phyloP scores from a whole-genome alignment of 2,888 invertebrate species.

The Hyppa rectilinea region DNA sequence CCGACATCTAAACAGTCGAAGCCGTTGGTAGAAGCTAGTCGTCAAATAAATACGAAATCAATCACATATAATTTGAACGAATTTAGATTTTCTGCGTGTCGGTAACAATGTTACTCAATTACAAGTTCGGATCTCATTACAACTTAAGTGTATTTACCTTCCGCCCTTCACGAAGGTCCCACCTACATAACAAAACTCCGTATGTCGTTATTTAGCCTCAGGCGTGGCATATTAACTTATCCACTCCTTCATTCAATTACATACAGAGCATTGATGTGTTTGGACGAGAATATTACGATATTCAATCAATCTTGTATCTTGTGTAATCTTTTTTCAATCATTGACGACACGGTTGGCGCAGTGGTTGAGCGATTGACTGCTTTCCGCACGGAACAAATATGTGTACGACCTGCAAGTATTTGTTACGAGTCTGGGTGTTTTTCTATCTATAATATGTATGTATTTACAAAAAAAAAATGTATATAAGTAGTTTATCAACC shows the following conservation, averaged over 20 bases:
- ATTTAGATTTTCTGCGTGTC: neutral
- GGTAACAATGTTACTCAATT: neutral
- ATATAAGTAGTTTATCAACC: too few relatives aligned
- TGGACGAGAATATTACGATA: conserved; percentile 18
- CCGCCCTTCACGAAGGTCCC: too few relatives aligned
- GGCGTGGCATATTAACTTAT: conserved; percentile 30
- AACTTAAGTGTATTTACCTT: neutral
- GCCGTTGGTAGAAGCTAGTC: too few relatives aligned
- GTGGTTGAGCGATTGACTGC: too few relatives aligned
- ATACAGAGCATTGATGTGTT: conserved; percentile 37
- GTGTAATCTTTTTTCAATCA: too few relatives aligned
- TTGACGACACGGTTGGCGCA: too few relatives aligned
- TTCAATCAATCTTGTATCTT: neutral
- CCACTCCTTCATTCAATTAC: conserved; percentile 57
- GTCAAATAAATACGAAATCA: neutral
- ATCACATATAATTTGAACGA: neutral
- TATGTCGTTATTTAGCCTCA: conserved; percentile 15
- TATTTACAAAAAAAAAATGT: too few relatives aligned
- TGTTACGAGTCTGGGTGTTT: too few relatives aligned
- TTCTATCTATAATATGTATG: too few relatives aligned
- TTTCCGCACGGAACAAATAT: too few relatives aligned
- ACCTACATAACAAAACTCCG: conserved; percentile 11
- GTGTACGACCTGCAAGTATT: too few relatives aligned
- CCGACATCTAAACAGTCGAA: too few relatives aligned
- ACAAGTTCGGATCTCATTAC: conserved; percentile 7